Evolutionary conservation across 2,888 invertebrate species (phyloP), one percentile per base, ranked within the genome.

Genomic region (Acanthosepion esculentum): DNA sequence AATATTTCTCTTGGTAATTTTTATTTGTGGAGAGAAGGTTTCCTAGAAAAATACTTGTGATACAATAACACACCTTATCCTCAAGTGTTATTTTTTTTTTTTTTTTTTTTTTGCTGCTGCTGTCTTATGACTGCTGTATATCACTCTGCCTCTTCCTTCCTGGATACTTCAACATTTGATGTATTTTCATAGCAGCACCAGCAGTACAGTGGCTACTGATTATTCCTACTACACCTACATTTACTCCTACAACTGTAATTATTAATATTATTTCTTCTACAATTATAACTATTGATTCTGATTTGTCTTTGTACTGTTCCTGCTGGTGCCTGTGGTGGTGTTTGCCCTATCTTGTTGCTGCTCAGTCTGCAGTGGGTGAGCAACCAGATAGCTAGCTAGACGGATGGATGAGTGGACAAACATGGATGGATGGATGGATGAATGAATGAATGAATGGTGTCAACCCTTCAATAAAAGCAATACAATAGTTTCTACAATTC

Each of bases 141-240:
- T n/a, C 78, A n/a, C 78, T 78, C 78, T 78, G n/a, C 33, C n/a
- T 78, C 78, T 78, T 33, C 78, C 78, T 78, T 78, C 78, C n/a
- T 78, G 78, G 78, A 78, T 78, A 78, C 78, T 78, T 33, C 59
- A 59, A 59, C 59, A 59, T 78, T 78, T 33, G 78, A 78, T 78
- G 78, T 78, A 78, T 78, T 78, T 78, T 78, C 78, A 78, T 78
- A 78, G 78, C 78, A 78, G n/a, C 78, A 78, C 78, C 78, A 78
- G 78, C 78, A 78, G 78, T 78, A 33, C 78, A 78, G 78, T 78
- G 78, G 78, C 78, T 33, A 78, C 78, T 78, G 78, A 78, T 78
- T 78, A 59, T 59, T 59, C 23, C 59, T 59, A 78, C n/a, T 18
- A 78, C 78, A 78, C n/a, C 78, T 78, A 33, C 78, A 78, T 78